Evolutionary conservation across 53 echinoderm and acorn worm species (phyloP), one percentile per base, ranked within the genome.

Genomic region (Stichopus horrens): DNA sequence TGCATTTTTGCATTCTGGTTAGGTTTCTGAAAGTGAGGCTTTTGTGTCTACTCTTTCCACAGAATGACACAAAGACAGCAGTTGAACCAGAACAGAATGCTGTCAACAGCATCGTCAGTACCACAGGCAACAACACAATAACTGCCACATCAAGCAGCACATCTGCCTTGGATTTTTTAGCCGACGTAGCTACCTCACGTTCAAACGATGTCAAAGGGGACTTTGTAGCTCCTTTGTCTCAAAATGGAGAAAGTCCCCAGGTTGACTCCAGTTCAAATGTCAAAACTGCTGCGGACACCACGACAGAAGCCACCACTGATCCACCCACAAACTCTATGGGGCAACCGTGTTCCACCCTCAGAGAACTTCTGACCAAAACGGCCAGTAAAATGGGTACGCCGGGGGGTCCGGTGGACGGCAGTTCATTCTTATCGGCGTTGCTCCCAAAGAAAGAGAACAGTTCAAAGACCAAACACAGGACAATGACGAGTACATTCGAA

Each of bases 401-500:
- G 5, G 79, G 86, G 11, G 86, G 89, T 7, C 90, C 92, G 0
- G 57, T 93, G 88, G 95, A 95, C 76, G 94, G 97, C 9, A 89
- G 92, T 55, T 92, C 93, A 21, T 91, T 95, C 53, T 84, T 95
- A 18, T 93, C 92, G 51, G 94, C 95, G 0, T 77, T 92, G 21
- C 87, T 95, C 54, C 94, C 92, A 0, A 93, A 87, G 81, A 88
- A 73, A 0, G 97, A 95, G 55, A 86, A 76, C 21, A 86, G 73
- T 53, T 88, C 82, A 80, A 96, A 90, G 88, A 94, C 87, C 74
- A 91, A 91, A 18, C 90, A 92, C 76, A 80, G 95, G n/a, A 96
- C 94, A 5, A 96, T 99, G 96, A 96, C 99, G 7, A 96, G 99
- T 88, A 99, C 99, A 7, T 99, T 99, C 87, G 96, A 99, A 74